Evolutionary conservation across 2,888 invertebrate genomes (phyloP), one percentile per base, ranked within the genome.

Genomic region (Pedicia rivosa): DNA sequence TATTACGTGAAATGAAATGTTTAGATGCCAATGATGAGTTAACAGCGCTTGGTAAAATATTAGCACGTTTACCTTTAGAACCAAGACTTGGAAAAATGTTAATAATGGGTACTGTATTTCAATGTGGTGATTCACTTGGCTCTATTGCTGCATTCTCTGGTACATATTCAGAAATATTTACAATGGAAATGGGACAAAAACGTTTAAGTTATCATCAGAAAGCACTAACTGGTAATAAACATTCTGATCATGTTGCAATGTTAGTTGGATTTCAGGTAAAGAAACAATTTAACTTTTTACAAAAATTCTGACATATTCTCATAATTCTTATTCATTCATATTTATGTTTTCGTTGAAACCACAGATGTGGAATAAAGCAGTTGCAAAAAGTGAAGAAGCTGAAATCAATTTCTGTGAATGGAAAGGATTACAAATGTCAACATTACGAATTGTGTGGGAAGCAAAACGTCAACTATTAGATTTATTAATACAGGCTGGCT

Each of bases 21-120:
- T 64, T 98, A 47, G 92, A 95, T 59, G 55, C 59, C 0, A 70
- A 75, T 42, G 88, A 94, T 55, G 86, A 90, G 45, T 62, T 98
- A 41, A 98, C 97, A 0, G 86, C 94, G 0, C 67, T 97, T 13
- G 98, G 98, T 0, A 74, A 78, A 42, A 90, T 97, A 43, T 67
- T 98, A 7, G 97, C 97, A 5, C 81, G 88, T 45, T 59, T 98
- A 46, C 97, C 97, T 0, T 84, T 98, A 59, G 97, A 97, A 52
- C 97, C 98, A 0, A 73, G 91, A 2, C 68, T 98, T 5, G 98
- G 97, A 13, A 95, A 94, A 65, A 94, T 94, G 87, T 78, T 94
- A 72, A 82, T 98, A 22, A 66, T 95, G 8, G 91, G 91, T n/a
- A 79, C 84, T 45, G 78, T 92, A 38, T 79, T 97, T 50, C 78